phyloP scores from a whole-genome alignment of 2,888 invertebrate genomes.

The Gonocerus acuteangulatus region DNA sequence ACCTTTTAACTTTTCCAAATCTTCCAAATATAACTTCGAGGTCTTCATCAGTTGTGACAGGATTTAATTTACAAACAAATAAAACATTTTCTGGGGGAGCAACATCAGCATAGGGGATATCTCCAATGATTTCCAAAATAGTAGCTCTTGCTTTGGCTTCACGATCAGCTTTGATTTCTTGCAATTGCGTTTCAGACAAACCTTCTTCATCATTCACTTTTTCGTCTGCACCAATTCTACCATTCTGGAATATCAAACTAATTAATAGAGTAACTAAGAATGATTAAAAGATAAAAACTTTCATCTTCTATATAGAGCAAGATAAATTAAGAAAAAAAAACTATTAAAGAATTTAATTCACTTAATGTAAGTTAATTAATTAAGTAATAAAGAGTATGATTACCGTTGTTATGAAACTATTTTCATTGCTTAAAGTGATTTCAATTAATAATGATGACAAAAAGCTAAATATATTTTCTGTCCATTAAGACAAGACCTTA shows the following conservation, averaged over 20 bases:
- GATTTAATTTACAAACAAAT: slow-evolving; percentile 98
- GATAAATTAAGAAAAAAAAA: no score
- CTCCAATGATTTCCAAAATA: slow-evolving; percentile 96
- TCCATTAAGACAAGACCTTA: no score
- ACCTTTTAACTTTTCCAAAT: slow-evolving; percentile 81
- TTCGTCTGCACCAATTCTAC: slow-evolving; percentile 88
- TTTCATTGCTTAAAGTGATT: no score
- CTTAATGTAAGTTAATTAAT: no score
- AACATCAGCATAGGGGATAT: slow-evolving; percentile 92
- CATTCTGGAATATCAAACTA: slow-evolving; percentile 53
- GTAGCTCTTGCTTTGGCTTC: slow-evolving; percentile 96
- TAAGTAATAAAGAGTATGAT: no score
- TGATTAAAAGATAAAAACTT: no score
- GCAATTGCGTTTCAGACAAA: slow-evolving; percentile 72
- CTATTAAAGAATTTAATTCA: background rate
- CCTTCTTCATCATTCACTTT: slow-evolving; percentile 84
- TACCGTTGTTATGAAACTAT: no score
- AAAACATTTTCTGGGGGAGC: slow-evolving; percentile 98
- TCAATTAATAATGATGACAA: no score
- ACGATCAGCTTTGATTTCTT: slow-evolving; percentile 77
- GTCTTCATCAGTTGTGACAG: slow-evolving; percentile 87
- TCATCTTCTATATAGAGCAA: no score
- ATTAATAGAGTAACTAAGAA: no score
- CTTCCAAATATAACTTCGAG: slow-evolving; percentile 95
- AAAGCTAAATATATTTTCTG: no score